A percentile compares a stretch with the other conserved stretches of the same genome.
These are phyloP conservation scores for Bagarius yarrelli DNA, from an alignment of 2,113 vertebrate species.

Conservation along the genomic window DNA sequence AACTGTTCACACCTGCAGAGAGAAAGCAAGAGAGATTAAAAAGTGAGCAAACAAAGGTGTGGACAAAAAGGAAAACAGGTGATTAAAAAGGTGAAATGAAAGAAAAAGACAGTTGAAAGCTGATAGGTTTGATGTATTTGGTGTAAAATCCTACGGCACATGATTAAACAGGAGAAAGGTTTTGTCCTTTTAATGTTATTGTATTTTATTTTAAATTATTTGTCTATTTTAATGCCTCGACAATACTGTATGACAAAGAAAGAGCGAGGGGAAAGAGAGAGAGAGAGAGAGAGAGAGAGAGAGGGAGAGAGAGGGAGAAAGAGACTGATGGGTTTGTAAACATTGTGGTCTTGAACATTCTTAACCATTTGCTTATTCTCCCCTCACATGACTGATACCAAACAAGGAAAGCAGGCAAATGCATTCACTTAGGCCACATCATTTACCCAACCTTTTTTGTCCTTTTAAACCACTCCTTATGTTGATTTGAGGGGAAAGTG, in stretches of 20 bases:
- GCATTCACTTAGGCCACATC: background rate
- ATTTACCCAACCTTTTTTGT: too few species aligned
- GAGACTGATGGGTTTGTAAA: background rate
- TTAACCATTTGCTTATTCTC: background rate
- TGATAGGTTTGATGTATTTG: background rate
- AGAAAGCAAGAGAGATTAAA: background rate
- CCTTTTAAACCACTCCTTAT: background rate
- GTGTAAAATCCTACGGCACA: background rate
- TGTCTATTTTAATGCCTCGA: too few species aligned
- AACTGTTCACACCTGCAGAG: slow-evolving; percentile 82
- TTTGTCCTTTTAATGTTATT: too few species aligned
- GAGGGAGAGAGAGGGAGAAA: background rate
- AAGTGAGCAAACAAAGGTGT: background rate
- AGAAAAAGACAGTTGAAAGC: background rate
- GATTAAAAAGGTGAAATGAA: background rate
- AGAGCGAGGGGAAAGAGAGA: too few species aligned
- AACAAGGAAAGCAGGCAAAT: background rate
- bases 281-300: too few species aligned
- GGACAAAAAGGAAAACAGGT: background rate
- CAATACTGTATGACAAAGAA: too few species aligned
- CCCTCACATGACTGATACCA: background rate
- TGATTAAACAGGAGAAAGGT: background rate
- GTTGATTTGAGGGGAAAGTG: background rate
- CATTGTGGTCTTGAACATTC: background rate
- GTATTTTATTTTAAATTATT: too few species aligned